phyloP scores from a whole-genome alignment of 2,113 vertebrate genomes.

The Aspiorhynchus laticeps region DNA sequence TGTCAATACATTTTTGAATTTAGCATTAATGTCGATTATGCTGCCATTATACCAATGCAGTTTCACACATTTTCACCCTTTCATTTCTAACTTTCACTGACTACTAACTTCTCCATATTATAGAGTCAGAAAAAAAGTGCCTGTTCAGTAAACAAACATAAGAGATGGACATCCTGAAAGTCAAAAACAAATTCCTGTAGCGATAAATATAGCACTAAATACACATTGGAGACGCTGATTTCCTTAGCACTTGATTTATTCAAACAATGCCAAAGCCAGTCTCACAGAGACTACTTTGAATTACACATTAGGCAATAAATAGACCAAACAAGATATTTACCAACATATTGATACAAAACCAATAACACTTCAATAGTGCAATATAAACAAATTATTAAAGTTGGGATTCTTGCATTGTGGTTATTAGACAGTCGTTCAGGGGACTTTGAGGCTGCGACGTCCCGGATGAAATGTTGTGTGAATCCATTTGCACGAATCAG shows the following conservation, averaged over 20 bases:
- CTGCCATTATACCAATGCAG: too few species aligned
- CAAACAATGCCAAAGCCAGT: conserved; percentile 73
- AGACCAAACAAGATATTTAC: conserved; percentile 68
- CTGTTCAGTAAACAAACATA: neutral
- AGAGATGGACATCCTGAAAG: neutral
- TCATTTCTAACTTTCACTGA: neutral
- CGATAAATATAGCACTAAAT: neutral
- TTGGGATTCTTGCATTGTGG: conserved; percentile 64
- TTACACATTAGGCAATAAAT: conserved; percentile 80
- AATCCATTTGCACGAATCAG: neutral
- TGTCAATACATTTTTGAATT: too few species aligned
- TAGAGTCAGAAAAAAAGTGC: neutral
- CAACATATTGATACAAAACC: conserved; percentile 71
- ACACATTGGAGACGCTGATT: neutral
- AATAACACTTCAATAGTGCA: conserved; percentile 78
- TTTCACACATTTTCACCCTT: too few species aligned
- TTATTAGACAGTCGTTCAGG: conserved; percentile 49
- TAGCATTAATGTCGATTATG: too few species aligned
- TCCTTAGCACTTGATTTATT: conserved; percentile 75
- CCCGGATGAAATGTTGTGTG: conserved; percentile 36
- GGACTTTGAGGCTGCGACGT: conserved; percentile 37
- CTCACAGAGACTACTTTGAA: conserved; percentile 81
- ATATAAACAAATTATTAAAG: conserved; percentile 68
- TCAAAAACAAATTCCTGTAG: neutral
- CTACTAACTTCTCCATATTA: neutral